phyloP scores from a whole-genome alignment of 2,113 vertebrate species.

The Megaleporinus macrocephalus region DNA sequence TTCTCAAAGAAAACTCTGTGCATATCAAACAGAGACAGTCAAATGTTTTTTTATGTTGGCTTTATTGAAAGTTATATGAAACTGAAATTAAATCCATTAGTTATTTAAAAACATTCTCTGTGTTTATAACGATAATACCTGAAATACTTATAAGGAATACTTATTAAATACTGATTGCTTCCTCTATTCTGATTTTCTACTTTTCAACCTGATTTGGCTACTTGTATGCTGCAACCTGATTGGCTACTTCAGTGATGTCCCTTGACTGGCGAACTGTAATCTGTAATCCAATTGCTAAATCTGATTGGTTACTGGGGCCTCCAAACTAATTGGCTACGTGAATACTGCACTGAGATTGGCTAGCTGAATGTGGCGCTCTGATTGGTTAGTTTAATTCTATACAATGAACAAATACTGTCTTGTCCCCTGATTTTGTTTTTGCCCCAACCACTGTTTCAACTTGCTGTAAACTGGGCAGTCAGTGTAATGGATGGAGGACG shows the following conservation, averaged over 20 bases:
- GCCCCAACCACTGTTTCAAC: background rate
- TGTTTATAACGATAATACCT: too few relatives aligned
- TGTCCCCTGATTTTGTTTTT: background rate
- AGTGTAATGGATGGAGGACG: background rate
- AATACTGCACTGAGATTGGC: background rate
- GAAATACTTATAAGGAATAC: too few relatives aligned
- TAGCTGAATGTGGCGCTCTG: background rate
- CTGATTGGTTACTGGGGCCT: too few relatives aligned
- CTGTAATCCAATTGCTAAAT: too few relatives aligned
- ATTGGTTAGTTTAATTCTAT: too few relatives aligned
- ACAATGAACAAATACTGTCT: too few relatives aligned
- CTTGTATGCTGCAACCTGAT: background rate
- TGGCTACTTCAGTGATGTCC: background rate
- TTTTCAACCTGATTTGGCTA: too few relatives aligned
- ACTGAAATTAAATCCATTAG: too few relatives aligned
- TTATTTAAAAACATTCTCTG: too few relatives aligned
- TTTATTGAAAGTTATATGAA: too few relatives aligned
- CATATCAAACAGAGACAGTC: background rate
- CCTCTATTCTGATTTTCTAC: background rate
- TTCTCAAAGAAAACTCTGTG: background rate
- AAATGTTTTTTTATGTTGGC: too few relatives aligned
- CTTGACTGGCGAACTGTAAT: too few relatives aligned
- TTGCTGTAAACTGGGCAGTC: background rate
- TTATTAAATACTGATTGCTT: background rate
- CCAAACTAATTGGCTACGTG: background rate